Base-by-base conservation (phyloP, 2,888 invertebrate species). In the Pterostichus niger region DNA sequence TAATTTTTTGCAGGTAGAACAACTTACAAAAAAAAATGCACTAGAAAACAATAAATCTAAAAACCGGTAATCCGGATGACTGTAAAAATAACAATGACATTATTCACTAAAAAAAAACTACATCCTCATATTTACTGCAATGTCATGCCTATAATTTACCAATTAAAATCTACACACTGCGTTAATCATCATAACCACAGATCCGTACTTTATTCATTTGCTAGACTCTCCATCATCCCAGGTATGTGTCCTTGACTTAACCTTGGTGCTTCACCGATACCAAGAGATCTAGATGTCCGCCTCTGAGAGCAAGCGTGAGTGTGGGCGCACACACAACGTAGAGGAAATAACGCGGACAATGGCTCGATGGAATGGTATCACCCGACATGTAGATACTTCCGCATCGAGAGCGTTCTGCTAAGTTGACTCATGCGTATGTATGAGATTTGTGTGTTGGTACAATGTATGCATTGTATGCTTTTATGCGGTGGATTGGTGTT, bases 281-380 rank as follows among this genome's bases (percentile, higher is more conserved):
- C 40, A 40, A 9, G 49, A 11, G 49, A 49, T 49, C 49, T 49
- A 49, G 49, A 49, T 40, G 40, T 49, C 49, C 49, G 11, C 49
- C n/a, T n/a, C 6, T 49, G 49, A 11, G 49, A 0, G 49, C 0
- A 1, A 0, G n/a, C n/a, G 13, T 13, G 49, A 2, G 49, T 49
- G 11, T 0, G 13, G 6, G 11, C 49, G 11, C 5, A 49, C 49
- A 75, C 33, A 24, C 52, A 11, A 24, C 75, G 24, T 24, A 13
- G 11, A 17, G 44, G 73, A 44, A 73, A 73, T 40, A 73, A 13
- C 46, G 75, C 52, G 75, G 52, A 75, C 75, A 75, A 75, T 75
- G 75, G 24, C 75, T 75, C 52, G 75, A 31, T 46, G n/a, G 75
- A 33, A 40, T 40, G 40, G 40, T 40, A 40, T 7, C 40, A 40